Evolutionary conservation across 2,888 invertebrate species (phyloP).

Genomic region (Pachydiplax longipennis): DNA sequence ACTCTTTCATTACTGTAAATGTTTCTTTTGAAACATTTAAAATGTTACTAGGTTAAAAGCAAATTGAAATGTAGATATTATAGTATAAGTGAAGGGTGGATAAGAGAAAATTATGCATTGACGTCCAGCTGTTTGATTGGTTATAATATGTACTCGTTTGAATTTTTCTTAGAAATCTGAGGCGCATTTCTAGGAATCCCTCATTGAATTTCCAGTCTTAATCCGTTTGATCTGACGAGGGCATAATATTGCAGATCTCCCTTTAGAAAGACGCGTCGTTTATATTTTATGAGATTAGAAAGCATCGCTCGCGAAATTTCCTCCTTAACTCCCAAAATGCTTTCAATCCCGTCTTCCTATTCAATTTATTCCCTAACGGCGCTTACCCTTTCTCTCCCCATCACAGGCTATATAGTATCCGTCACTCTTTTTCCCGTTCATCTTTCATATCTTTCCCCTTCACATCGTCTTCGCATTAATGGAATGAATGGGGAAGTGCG

Average conservation of each 20-base stretch:
- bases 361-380: neutral
- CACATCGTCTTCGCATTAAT: neutral
- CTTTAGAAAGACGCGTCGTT: neutral
- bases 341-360: neutral
- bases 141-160: no score
- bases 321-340: neutral
- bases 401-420: neutral
- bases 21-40: no score
- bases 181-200: neutral
- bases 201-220: neutral
- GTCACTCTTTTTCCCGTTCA: no score
- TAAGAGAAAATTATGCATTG: no score
- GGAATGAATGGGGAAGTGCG: neutral
- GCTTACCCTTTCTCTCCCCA: neutral
- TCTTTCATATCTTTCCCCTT: neutral
- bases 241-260: no score
- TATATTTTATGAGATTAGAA: neutral
- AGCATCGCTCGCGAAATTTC: neutral
- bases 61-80: no score
- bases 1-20: no score
- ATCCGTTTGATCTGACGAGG: neutral
- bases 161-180: no score
- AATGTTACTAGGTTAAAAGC: no score
- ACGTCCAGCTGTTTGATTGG: no score
- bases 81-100: no score